A percentile compares a stretch with the other conserved stretches of the same genome.
Evolutionary conservation across 2,888 invertebrate genomes (phyloP).

Genomic region (Empis livida): DNA sequence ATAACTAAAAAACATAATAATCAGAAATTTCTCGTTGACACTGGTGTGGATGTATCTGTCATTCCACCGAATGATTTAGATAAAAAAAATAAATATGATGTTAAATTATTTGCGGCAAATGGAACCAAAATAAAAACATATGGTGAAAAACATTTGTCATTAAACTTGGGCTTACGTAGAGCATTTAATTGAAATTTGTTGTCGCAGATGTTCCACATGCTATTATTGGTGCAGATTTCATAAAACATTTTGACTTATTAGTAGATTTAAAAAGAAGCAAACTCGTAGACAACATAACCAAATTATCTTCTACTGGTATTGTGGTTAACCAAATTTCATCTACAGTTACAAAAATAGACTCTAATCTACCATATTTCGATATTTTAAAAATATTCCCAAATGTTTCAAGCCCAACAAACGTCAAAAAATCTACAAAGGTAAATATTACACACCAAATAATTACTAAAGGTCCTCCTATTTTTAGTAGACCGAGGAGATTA

Average conservation of each 20-base stretch:
- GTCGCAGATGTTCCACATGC: slow-evolving; percentile 15
- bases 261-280: slow-evolving; percentile 7
- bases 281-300: slow-evolving; percentile 9
- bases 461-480: slow-evolving; percentile 9
- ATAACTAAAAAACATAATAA: slow-evolving; percentile 1
- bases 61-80: slow-evolving; percentile 1
- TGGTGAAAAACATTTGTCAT: slow-evolving; percentile 7
- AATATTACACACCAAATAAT: slow-evolving; percentile 9
- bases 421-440: neutral
- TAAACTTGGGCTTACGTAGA: slow-evolving; percentile 14
- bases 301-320: slow-evolving; percentile 1
- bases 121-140: slow-evolving; percentile 10
- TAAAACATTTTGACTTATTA: slow-evolving; percentile 8
- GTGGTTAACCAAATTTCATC: neutral
- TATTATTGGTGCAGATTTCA: slow-evolving; percentile 16
- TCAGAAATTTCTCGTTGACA: slow-evolving; percentile 10
- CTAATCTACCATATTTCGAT: neutral
- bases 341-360: slow-evolving; percentile 4
- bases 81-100: too few species aligned
- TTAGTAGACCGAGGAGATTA: slow-evolving; percentile 6
- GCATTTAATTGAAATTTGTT: slow-evolving; percentile 14
- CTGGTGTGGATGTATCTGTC: slow-evolving; percentile 8
- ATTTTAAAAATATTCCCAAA: slow-evolving; percentile 3
- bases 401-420: slow-evolving; percentile 1
- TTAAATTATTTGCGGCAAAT: slow-evolving; percentile 5